Evolutionary conservation across 2,113 vertebrate species (phyloP), one percentile per base, ranked within the genome.

Genomic region (Beaufortia kweichowensis): DNA sequence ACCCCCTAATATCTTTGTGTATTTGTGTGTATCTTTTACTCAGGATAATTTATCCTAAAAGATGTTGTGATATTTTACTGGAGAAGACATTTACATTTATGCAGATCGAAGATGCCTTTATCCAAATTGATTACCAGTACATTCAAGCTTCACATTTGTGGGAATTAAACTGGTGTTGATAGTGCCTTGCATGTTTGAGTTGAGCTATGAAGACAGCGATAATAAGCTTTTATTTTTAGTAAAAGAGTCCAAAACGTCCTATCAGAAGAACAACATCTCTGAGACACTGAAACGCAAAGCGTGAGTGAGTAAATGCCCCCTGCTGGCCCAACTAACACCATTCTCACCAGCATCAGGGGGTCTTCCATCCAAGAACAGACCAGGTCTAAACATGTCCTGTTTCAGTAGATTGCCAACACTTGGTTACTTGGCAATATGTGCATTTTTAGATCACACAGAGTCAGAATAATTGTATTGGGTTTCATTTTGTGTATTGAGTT

Each of bases 311-410:
- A 28, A 55, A 53, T 33, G 26, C 28, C 26, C 46, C 65, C 43
- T 68, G 26, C 26, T 31, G 26, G 65, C 26, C 46, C 46, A 5
- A 46, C 9, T 46, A 31, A 68, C 65, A 50, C 46, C 19, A 68
- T 68, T 68, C 28, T 35, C 41, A 66, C 28, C 19, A 31, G 46
- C 26, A 50, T 17, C 43, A 68, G 65, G 65, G 65, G 65, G 43
- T 68, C 65, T 69, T 11, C 11, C 19, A 8, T 69, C 26, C 28
- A 69, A 55, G 66, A 69, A 53, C 46, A 69, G 46, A 12, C 23
- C 17, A 31, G 33, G 31, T 61, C 26, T 26, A 72, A 29, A 50
- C 59, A 26, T 75, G 60, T 75, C 60, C 48, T 23, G 46, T 28
- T 50, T 50, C 24, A 50, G 28, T n/a, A 3, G 17, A 17, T 46